Evolutionary conservation across 2,113 vertebrate genomes (phyloP).

Genomic region (human (Homo sapiens)): DNA sequence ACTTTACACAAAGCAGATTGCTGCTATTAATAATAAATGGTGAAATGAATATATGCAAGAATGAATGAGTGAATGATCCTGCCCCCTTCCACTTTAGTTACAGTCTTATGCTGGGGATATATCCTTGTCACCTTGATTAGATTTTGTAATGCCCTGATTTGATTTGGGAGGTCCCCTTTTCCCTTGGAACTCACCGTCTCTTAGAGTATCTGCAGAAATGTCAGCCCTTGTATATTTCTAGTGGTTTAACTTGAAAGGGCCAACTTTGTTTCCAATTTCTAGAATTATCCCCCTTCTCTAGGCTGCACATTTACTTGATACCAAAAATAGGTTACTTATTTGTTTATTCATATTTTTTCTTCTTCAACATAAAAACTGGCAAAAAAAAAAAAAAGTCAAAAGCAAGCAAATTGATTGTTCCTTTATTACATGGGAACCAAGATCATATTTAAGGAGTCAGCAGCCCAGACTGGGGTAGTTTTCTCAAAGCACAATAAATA

Average conservation of each 20-base stretch:
- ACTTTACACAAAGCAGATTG: conserved; percentile 69
- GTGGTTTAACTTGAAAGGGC: not conserved
- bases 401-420: not conserved
- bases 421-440: not conserved
- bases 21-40: conserved; percentile 72
- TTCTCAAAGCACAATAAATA: conserved; percentile 28
- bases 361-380: conserved; percentile 19
- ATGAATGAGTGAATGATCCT: conserved; percentile 38
- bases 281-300: not conserved
- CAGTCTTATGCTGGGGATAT: not conserved
- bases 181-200: not conserved
- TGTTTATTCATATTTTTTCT: not conserved
- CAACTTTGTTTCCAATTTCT: conserved; percentile 39
- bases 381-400: conserved; percentile 43
- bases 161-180: not conserved
- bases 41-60: conserved; percentile 37
- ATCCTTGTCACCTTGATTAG: not conserved
- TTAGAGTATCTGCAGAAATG: not conserved
- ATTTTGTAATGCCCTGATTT: conserved; percentile 21
- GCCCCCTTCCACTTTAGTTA: not conserved
- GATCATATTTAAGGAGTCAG: conserved; percentile 12
- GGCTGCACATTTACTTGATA: not conserved
- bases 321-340: conserved; percentile 25
- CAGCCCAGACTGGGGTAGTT: not conserved
- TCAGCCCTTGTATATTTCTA: not conserved